Conservation (phyloP, 2,888 invertebrate genomes). For the Caenorhabditis sp. region DNA sequence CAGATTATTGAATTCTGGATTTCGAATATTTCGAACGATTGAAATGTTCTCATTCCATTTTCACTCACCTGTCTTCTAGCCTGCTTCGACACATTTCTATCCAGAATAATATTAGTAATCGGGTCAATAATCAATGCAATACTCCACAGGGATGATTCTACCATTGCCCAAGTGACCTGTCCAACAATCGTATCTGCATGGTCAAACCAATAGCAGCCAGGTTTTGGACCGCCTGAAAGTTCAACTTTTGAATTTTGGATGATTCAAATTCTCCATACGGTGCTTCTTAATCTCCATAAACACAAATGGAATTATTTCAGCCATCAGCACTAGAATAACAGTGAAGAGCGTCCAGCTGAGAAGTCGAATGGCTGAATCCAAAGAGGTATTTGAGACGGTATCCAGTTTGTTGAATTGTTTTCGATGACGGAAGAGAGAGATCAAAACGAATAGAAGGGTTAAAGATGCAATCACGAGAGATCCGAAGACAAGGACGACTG, state of each 20-base stretch:
- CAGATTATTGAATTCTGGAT: too few species aligned
- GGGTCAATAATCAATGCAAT: slow-evolving; percentile 29
- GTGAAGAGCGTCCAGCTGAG: slow-evolving; percentile 22
- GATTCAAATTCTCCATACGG: background rate
- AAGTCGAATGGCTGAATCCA: slow-evolving; percentile 16
- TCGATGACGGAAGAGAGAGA: slow-evolving; percentile 16
- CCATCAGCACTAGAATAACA: background rate
- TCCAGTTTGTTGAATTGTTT: slow-evolving; percentile 18
- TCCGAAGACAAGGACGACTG: slow-evolving; percentile 33
- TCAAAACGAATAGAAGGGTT: slow-evolving; percentile 15
- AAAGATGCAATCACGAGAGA: slow-evolving; percentile 1
- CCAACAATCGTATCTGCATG: background rate
- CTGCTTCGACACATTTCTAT: slow-evolving; percentile 14
- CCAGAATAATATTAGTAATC: slow-evolving; percentile 14
- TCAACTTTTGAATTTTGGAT: too few species aligned
- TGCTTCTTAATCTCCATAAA: slow-evolving; percentile 1
- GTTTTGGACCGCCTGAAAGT: background rate
- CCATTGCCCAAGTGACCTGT: background rate
- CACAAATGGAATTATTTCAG: slow-evolving; percentile 11
- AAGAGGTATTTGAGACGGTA: slow-evolving; percentile 11
- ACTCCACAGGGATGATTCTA: slow-evolving; percentile 3
- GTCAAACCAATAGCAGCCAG: slow-evolving; percentile 10
- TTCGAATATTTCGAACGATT: too few species aligned
- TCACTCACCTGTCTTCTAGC: slow-evolving; percentile 2
- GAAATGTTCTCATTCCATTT: too few species aligned